Percentiles rank a stretch among this genome's conserved stretches.
Conservation (phyloP, 2,113 vertebrate species). For the Pao palembangensis region DNA sequence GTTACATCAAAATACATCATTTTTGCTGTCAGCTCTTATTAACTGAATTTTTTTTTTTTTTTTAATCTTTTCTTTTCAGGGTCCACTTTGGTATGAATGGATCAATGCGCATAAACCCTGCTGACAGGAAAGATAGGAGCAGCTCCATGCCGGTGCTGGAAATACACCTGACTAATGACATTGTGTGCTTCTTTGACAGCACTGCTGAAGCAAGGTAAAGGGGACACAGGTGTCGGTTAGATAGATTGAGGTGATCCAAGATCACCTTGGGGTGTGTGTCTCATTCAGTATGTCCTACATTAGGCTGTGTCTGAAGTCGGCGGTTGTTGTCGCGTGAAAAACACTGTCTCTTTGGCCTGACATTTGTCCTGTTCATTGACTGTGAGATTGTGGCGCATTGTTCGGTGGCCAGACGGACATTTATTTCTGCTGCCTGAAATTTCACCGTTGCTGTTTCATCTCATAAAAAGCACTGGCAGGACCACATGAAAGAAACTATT, state of each 20-base stretch:
- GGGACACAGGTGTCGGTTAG: slow-evolving; percentile 20
- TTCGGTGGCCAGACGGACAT: slow-evolving; percentile 30
- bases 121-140: slow-evolving; percentile 59
- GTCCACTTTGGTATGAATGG: slow-evolving; percentile 97
- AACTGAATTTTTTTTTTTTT: slow-evolving; percentile 33
- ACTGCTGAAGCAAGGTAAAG: slow-evolving; percentile 86
- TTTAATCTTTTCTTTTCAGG: slow-evolving; percentile 60
- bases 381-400: slow-evolving; percentile 20
- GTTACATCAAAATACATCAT: not conserved
- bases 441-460: slow-evolving; percentile 34
- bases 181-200: slow-evolving; percentile 85
- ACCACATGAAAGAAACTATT: slow-evolving; percentile 28
- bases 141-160: slow-evolving; percentile 70
- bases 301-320: slow-evolving; percentile 36
- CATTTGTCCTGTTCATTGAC: slow-evolving; percentile 42
- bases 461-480: slow-evolving; percentile 21
- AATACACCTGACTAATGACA: slow-evolving; percentile 82
- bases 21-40: not conserved
- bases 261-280: slow-evolving; percentile 51
- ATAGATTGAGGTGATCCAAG: slow-evolving; percentile 58
- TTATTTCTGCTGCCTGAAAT: slow-evolving; percentile 25
- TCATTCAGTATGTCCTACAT: slow-evolving; percentile 54
- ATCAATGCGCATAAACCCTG: slow-evolving; percentile 83
- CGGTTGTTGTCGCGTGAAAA: slow-evolving; percentile 40
- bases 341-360: slow-evolving; percentile 15